Evolutionary conservation across 2,797 vertebrate species (phyloP).

Genomic region (Molossus molossus): DNA sequence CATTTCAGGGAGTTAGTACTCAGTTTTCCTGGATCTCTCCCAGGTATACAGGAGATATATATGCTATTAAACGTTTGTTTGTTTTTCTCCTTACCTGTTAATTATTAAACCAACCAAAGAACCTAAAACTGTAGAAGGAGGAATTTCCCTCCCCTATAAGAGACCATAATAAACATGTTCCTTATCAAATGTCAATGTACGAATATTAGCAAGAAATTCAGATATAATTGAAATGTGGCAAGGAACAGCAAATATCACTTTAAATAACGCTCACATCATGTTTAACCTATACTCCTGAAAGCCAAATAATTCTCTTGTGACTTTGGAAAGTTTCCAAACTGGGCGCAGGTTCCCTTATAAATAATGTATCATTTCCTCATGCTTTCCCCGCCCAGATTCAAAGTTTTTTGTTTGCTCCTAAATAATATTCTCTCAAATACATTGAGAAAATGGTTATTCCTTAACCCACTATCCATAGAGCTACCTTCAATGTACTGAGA

Average conservation of each 20-base stretch:
- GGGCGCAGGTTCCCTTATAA: background rate
- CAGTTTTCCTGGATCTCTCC: background rate
- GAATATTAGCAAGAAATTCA: slow-evolving; percentile 53
- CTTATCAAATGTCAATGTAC: slow-evolving; percentile 41
- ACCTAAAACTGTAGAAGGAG: background rate
- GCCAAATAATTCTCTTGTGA: background rate
- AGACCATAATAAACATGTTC: slow-evolving; percentile 52
- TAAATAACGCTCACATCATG: slow-evolving; percentile 35
- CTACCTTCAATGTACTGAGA: background rate
- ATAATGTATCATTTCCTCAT: background rate
- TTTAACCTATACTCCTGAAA: slow-evolving; percentile 25
- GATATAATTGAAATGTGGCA: background rate
- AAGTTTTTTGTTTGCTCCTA: background rate
- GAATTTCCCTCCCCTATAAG: background rate
- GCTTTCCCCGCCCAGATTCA: background rate
- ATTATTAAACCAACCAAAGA: background rate
- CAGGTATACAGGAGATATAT: background rate
- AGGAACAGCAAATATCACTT: background rate
- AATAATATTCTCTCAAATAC: background rate
- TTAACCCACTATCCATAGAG: background rate
- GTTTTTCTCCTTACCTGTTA: background rate
- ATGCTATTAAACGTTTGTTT: background rate
- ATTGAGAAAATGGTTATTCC: background rate
- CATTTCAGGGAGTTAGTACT: too few species aligned
- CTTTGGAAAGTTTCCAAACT: background rate